Evolutionary conservation across 2,888 invertebrate species (phyloP).

Genomic region (Dexiosoma caninum): DNA sequence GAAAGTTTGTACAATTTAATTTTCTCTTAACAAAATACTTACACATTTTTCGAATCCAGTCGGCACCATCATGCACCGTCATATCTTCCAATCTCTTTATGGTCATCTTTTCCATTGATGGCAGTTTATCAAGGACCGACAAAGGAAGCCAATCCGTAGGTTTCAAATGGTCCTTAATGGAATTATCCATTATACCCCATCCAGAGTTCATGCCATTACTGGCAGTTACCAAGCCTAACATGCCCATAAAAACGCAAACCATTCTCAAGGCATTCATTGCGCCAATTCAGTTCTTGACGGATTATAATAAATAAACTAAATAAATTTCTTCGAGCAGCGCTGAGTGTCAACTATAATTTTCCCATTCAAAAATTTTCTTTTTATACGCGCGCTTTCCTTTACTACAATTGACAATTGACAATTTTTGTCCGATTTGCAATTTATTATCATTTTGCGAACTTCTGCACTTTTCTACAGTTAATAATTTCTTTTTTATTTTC

Average conservation of each 20-base stretch:
- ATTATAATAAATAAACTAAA: slow-evolving; percentile 25
- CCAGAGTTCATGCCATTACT: slow-evolving; percentile 41
- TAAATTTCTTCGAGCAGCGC: slow-evolving; percentile 45
- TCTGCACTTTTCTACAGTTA: neutral
- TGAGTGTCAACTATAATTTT: slow-evolving; percentile 68
- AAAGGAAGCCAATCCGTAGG: slow-evolving; percentile 71
- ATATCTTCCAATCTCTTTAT: slow-evolving; percentile 69
- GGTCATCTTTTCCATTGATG: slow-evolving; percentile 69
- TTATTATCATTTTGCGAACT: neutral
- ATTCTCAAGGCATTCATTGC: slow-evolving; percentile 71
- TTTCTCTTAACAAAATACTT: slow-evolving; percentile 61
- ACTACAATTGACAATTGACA: neutral
- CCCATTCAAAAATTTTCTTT: neutral
- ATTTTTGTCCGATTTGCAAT: neutral
- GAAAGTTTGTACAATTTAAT: too few species aligned
- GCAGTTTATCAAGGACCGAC: slow-evolving; percentile 69
- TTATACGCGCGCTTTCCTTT: slow-evolving; percentile 9
- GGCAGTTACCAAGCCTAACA: slow-evolving; percentile 67
- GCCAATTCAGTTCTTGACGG: neutral
- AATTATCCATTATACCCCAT: slow-evolving; percentile 58
- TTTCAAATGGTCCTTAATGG: slow-evolving; percentile 65
- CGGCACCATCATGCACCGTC: slow-evolving; percentile 70
- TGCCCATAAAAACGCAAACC: slow-evolving; percentile 68
- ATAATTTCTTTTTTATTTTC: neutral
- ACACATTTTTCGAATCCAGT: slow-evolving; percentile 71